Base-by-base conservation (phyloP, 2,113 vertebrate species). In the Prionailurus viverrinus region DNA sequence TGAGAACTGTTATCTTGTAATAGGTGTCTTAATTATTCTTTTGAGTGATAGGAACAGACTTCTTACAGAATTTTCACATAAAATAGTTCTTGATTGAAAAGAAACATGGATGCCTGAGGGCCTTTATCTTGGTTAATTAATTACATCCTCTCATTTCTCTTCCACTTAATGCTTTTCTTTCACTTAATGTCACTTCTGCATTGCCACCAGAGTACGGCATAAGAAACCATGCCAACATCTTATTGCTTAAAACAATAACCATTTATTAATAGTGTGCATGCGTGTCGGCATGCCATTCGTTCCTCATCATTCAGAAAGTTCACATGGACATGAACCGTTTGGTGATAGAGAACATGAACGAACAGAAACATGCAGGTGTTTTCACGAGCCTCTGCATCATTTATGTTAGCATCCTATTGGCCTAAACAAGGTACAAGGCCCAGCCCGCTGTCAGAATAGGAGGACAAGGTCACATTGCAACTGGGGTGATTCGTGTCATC, bases 1-100 rank as follows among this genome's bases (percentile, higher is more conserved):
- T 66, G 31, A 48, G 45, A 65, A 51, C 19, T 41, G 16, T 4
- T 79, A 25, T 23, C 36, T 66, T 90, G 11, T 51, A 80, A 45
- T 11, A 76, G 15, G n/a, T 41, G 29, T 94, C 63, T 90, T 55
- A 41, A 95, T 36, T 69, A 21, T 89, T 89, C 73, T 71, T 76
- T 84, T 79, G 63, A 89, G 63, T 85, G n/a, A 55, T 33, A 73
- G 36, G 7, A 95, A 41, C 14, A 65, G 7, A n/a, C 1, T 74
- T 93, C n/a, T 16, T 25, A 63, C 31, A 1, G 25, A 89, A 80
- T 85, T 93, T 81, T 25, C 23, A 39, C 8, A 74, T 89, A 74
- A 66, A 68, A 95, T 63, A n/a, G 25, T 41, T 33, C 23, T 13
- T 76, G 11, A 68, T 29, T 79, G 48, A 87, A 81, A 81, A 48